Evolutionary conservation across 1,140 invertebrate genomes (phyloP), one percentile per base, ranked within the genome.

Genomic region (Helicorthomorpha holstii): DNA sequence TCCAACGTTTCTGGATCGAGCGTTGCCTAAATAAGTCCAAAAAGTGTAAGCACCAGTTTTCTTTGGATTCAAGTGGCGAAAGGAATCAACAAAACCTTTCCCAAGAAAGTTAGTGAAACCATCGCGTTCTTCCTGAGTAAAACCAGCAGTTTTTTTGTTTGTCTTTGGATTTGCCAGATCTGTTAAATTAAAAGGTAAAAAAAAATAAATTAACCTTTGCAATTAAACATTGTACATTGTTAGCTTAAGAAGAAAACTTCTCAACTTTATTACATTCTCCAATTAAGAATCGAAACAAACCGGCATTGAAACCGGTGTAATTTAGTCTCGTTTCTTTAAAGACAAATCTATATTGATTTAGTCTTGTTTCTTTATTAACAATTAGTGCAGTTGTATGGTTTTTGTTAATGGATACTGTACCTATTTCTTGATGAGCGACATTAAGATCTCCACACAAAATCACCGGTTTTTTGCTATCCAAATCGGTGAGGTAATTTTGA

Each of bases 371-470:
- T n/a, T n/a, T n/a, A n/a, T n/a, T n/a, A n/a, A n/a, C n/a, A n/a
- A n/a, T n/a, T n/a, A n/a, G n/a, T n/a, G n/a, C n/a, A n/a, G n/a
- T n/a, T n/a, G n/a, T n/a, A 16, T 34, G 7, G 29, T 24, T 25
- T 22, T 49, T 24, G 29, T 29, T 27, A 24, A 21, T 10, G 49
- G 34, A 25, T 52, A 56, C 55, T 59, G 64, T 70, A 88, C 85
- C 87, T 63, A 97, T 96, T 74, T 93, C 86, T 58, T 82, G 69
- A 68, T 98, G 94, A 45, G 93, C 83, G 3, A 98, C 94, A 73
- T 98, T 98, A 74, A 98, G 80, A 69, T 98, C 95, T 1, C 95
- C 94, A 65, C 83, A 89, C 56, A 96, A 75, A 47, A 98, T 83
- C 0, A 98, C 87, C 16, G 93, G 89, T 67, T 99, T 98, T 48